Evolutionary conservation across 1,140 invertebrate species (phyloP).

Genomic region (Alviniconcha marisindica): DNA sequence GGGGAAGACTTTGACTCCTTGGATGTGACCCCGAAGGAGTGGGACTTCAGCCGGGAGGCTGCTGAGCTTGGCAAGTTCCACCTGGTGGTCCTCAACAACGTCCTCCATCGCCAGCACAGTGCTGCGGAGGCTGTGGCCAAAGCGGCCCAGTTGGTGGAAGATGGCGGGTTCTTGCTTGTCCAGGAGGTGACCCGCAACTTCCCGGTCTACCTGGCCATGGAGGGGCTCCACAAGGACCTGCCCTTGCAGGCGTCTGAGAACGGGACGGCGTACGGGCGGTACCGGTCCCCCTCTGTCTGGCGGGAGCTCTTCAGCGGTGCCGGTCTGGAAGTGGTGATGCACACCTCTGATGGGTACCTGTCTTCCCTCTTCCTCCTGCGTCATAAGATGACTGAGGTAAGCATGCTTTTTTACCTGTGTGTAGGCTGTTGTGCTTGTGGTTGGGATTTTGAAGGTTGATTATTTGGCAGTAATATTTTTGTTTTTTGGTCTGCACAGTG

Average conservation of each 20-base stretch:
- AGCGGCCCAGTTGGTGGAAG: conserved; percentile 81
- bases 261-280: conserved; percentile 64
- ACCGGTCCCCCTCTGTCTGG: conserved; percentile 69
- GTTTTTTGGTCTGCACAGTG: no score
- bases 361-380: conserved; percentile 71
- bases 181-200: conserved; percentile 83
- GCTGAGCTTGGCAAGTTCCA: conserved; percentile 60
- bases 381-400: conserved; percentile 31
- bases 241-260: conserved; percentile 38
- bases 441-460: no score
- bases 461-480: no score
- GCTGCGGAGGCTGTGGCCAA: conserved; percentile 69
- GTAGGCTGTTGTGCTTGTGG: no score
- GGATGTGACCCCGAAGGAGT: conserved; percentile 63
- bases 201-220: conserved; percentile 55
- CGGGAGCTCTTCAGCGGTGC: conserved; percentile 74
- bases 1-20: conserved; percentile 63
- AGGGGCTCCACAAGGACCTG: conserved; percentile 70
- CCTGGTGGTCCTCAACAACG: conserved; percentile 71
- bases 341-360: conserved; percentile 68
- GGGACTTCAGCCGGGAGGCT: conserved; percentile 66
- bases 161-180: conserved; percentile 86
- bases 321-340: conserved; percentile 74
- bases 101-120: conserved; percentile 72
- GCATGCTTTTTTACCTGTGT: no score